A percentile compares a stretch with the other conserved stretches of the same genome.
These are phyloP conservation scores for Elephantulus edwardii DNA, from an alignment of 2,113 vertebrate genomes.

Conservation along the genomic window DNA sequence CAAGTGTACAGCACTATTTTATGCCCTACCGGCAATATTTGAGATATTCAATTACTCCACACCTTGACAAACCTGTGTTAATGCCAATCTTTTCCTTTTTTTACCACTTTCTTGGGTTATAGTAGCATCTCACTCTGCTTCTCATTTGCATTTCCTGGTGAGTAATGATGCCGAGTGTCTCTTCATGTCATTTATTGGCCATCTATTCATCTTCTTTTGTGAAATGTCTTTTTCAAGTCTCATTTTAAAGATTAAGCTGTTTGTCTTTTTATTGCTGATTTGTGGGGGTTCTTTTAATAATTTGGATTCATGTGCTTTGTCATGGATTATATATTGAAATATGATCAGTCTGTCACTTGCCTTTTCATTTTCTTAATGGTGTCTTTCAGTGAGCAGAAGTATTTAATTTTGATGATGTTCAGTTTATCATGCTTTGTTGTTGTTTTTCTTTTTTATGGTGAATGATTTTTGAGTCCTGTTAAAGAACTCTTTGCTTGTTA, in stretches of 20 bases:
- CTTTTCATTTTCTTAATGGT: conserved; percentile 37
- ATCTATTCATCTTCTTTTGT: neutral
- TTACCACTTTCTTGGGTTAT: neutral
- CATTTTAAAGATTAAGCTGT: neutral
- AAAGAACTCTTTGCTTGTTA: conserved; percentile 1
- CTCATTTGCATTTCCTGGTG: conserved; percentile 4
- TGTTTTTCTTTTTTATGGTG: conserved; percentile 39
- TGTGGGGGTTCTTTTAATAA: neutral
- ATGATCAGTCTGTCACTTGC: conserved; percentile 9
- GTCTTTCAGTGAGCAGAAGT: conserved; percentile 40
- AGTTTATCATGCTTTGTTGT: conserved; percentile 35
- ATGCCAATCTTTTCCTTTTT: neutral
- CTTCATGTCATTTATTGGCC: conserved; percentile 14
- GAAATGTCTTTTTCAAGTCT: conserved; percentile 40
- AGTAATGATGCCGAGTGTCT: neutral
- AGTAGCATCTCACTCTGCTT: neutral
- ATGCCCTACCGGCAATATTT: neutral
- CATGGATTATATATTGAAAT: neutral
- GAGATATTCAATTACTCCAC: neutral
- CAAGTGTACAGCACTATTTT: neutral
- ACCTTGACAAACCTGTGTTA: neutral
- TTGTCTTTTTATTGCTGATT: conserved; percentile 45
- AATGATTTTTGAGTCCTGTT: neutral
- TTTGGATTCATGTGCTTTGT: conserved; percentile 5
- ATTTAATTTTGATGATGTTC: conserved; percentile 31